A percentile compares a stretch with the other conserved stretches of the same genome.
These are phyloP conservation scores for Epizoanthus ramosus DNA, from an alignment of 92 coral and sea anemone genomes.

Conservation along the genomic window DNA sequence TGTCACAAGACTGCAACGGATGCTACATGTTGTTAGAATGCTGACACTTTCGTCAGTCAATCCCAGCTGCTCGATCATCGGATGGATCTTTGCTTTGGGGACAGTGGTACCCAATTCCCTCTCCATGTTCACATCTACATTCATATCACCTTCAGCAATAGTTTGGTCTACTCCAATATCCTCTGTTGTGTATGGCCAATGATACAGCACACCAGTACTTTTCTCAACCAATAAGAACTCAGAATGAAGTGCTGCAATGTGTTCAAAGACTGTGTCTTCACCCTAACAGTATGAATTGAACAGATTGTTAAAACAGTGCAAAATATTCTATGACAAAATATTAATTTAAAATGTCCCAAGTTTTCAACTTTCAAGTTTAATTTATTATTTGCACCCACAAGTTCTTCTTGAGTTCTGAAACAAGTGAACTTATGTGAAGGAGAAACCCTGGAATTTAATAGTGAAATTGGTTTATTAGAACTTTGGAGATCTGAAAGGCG, in stretches of 20 bases:
- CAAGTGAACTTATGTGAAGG: too few species aligned
- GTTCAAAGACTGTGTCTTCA: slow-evolving; percentile 65
- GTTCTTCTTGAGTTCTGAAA: too few species aligned
- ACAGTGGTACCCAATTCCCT: not conserved
- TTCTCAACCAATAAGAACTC: slow-evolving; percentile 83
- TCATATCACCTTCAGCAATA: slow-evolving; percentile 49
- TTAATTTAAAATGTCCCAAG: too few species aligned
- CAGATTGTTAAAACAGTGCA: not conserved
- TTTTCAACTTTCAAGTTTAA: too few species aligned
- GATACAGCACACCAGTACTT: slow-evolving; percentile 73
- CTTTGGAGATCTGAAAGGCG: too few species aligned
- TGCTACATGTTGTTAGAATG: slow-evolving; percentile 63
- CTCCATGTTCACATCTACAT: slow-evolving; percentile 6
- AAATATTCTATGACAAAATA: too few species aligned
- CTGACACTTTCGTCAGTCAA: slow-evolving; percentile 64
- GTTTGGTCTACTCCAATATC: slow-evolving; percentile 38
- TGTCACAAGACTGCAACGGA: slow-evolving; percentile 84
- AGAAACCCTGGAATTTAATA: too few species aligned
- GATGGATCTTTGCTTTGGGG: slow-evolving; percentile 80
- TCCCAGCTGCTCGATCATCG: slow-evolving; percentile 57
- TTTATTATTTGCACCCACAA: too few species aligned
- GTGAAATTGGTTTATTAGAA: too few species aligned
- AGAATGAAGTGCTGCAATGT: slow-evolving; percentile 78
- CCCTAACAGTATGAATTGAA: slow-evolving; percentile 57
- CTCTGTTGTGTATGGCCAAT: slow-evolving; percentile 73